Base-by-base conservation (phyloP, 2,888 invertebrate genomes). In the Troides aeacus region DNA sequence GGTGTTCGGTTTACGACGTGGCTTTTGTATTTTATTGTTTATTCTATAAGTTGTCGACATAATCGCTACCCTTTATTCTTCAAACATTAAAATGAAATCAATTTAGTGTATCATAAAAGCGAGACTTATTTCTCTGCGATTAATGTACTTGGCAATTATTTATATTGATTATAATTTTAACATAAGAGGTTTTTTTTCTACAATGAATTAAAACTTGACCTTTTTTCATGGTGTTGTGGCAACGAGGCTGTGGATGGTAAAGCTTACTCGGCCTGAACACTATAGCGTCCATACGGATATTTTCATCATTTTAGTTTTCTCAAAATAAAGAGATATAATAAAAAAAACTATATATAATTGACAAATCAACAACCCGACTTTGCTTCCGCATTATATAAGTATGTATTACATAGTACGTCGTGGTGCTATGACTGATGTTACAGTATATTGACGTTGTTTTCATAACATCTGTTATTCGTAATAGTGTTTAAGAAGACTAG, bases 21-120 rank as follows among this genome's bases (percentile, higher is more conserved):
- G 73, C 70, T 73, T 76, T 78, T 76, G 77, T 74, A 73, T 72
- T 77, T 73, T 69, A 75, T 77, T 81, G 81, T 82, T 81, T 80
- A 76, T 77, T 76, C 73, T 76, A 73, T 77, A 73, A 65, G 57
- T 61, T 18, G 65, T 46, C 62, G 61, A 64, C 69, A n/a, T 65
- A n/a, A 30, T 57, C 46, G 61, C 56, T 21, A 74, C 73, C 75
- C 74, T 73, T 72, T 71, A 79, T 64, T 69, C 42, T 42, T 57
- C 42, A 30, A 50, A 39, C 24, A 61, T 64, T 64, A 59, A 77
- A 76, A 70, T 71, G 71, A 68, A 60, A 60, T 64, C 46, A 21
- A 61, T 61, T 64, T 61, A 36, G n/a, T 8, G 18, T 36, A 60
- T n/a, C n/a, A 60, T 53, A n/a, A 53, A 53, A n/a, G 18, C 6